phyloP scores from a whole-genome alignment of 1,140 invertebrate genomes.

The Drosophila punjabiensis region DNA sequence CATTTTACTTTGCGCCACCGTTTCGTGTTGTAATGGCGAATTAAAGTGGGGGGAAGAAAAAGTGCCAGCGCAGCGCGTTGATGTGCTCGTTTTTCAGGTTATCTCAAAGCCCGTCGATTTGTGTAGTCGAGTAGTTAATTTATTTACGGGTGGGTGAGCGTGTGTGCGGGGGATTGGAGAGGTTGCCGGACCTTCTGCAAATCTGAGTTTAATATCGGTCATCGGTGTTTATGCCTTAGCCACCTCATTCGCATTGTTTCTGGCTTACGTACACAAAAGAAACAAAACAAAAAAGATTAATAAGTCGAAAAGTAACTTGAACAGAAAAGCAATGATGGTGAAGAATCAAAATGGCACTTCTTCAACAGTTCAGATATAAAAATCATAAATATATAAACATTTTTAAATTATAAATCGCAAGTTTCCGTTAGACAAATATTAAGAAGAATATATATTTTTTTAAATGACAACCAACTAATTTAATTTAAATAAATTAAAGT shows the following conservation, averaged over 20 bases:
- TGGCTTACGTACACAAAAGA: constrained; percentile 8
- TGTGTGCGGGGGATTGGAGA: constrained; percentile 12
- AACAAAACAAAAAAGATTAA: constrained; percentile 24
- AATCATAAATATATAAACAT: background rate
- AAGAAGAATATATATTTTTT: background rate
- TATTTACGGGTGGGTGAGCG: constrained; percentile 18
- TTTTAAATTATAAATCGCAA: background rate
- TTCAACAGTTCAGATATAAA: background rate
- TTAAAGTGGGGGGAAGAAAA: constrained; percentile 33
- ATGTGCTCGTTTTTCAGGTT: constrained; percentile 55
- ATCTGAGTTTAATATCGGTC: constrained; percentile 43
- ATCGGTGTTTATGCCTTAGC: constrained; percentile 39
- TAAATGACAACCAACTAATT: background rate
- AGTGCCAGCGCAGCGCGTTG: constrained; percentile 55
- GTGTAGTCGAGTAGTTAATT: constrained; percentile 14
- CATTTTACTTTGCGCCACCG: constrained; percentile 37
- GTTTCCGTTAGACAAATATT: background rate
- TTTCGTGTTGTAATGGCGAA: constrained; percentile 53
- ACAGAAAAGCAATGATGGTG: background rate
- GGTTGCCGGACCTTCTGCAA: constrained; percentile 42
- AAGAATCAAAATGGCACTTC: background rate
- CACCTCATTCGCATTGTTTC: constrained; percentile 56
- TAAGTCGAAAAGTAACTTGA: constrained; percentile 11
- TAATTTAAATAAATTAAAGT: background rate
- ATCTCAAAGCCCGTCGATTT: constrained; percentile 39